A percentile compares a stretch with the other conserved stretches of the same genome.
Conservation (phyloP, 1,140 invertebrate species). For the Drosophila navojoa region DNA sequence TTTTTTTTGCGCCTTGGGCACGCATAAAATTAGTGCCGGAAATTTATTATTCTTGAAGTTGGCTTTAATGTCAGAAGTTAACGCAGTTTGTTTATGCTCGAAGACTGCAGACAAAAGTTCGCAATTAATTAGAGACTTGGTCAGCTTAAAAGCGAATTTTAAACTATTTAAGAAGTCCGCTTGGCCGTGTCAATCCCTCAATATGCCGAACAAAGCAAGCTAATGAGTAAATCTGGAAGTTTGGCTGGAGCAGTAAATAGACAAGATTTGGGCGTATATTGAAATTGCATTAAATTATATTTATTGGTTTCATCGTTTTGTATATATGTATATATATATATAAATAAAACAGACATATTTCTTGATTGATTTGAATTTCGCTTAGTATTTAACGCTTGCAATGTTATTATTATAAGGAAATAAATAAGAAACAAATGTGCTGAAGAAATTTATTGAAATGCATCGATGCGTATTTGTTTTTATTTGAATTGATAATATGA, state of each 20-base stretch:
- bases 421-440: constrained; percentile 19
- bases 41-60: constrained; percentile 68
- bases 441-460: constrained; percentile 52
- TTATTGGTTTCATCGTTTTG: constrained; percentile 70
- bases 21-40: constrained; percentile 70
- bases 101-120: neutral
- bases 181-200: neutral
- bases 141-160: too few relatives aligned
- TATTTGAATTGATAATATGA: constrained; percentile 27
- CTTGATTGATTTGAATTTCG: constrained; percentile 23
- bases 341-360: constrained; percentile 39
- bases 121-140: too few relatives aligned
- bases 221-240: too few relatives aligned
- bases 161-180: neutral
- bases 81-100: constrained; percentile 50
- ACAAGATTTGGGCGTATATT: constrained; percentile 10
- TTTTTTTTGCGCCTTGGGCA: constrained; percentile 34
- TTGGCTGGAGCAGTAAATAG: neutral
- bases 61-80: constrained; percentile 62
- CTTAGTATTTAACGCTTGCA: constrained; percentile 30
- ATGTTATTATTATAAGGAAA: constrained; percentile 25
- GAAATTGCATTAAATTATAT: constrained; percentile 78
- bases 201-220: neutral
- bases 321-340: constrained; percentile 37
- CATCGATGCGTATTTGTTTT: constrained; percentile 52